These are phyloP conservation scores for Notothenia coriiceps DNA, from an alignment of 2,113 vertebrate species.

Conservation along the genomic window DNA sequence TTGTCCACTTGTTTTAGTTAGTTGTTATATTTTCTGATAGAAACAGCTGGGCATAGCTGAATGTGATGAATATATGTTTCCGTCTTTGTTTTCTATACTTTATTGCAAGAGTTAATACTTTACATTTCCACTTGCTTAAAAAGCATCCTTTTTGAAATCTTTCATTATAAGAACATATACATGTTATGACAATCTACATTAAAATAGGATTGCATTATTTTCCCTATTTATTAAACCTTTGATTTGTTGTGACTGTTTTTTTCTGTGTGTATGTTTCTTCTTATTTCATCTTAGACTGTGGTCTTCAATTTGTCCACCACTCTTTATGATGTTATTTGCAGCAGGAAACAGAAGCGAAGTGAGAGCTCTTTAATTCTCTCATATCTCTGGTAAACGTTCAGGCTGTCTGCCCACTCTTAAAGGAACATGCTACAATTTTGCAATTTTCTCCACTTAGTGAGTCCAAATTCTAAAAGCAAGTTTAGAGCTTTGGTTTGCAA, in stretches of 20 bases:
- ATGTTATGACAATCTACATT: no score
- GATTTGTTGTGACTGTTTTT: neutral
- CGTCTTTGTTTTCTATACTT: no score
- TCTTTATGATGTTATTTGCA: neutral
- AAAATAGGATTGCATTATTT: no score
- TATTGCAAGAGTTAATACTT: neutral
- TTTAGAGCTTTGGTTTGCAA: neutral
- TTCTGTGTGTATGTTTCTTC: neutral
- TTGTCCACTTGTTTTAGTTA: neutral
- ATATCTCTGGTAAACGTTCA: slow-evolving; percentile 31
- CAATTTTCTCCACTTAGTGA: neutral
- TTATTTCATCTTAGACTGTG: neutral
- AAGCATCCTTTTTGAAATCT: no score
- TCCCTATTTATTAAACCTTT: no score
- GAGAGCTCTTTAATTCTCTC: neutral
- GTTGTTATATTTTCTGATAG: neutral
- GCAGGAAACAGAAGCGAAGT: slow-evolving; percentile 18
- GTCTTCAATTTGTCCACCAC: neutral
- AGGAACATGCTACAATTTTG: slow-evolving; percentile 53
- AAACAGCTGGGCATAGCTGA: neutral
- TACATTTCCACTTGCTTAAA: neutral
- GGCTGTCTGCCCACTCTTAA: slow-evolving; percentile 78
- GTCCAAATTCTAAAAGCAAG: neutral
- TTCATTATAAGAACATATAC: neutral
- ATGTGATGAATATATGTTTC: neutral